Evolutionary conservation across 2,888 invertebrate species (phyloP).

Genomic region (Conistra vaccinii): DNA sequence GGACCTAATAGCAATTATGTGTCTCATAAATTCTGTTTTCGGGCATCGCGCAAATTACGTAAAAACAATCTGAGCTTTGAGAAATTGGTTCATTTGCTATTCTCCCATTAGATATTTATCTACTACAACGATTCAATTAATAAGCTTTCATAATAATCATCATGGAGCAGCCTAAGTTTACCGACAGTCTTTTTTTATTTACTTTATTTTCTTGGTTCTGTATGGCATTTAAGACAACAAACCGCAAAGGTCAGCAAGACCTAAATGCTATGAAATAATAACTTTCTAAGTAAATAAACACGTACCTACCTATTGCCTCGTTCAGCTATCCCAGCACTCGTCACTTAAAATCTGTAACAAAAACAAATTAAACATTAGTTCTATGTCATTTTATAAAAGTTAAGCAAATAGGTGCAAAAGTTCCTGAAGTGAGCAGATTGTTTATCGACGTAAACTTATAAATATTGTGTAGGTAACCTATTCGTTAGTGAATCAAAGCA

Average conservation of each 20-base stretch:
- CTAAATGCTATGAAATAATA: not conserved
- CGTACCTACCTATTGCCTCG: conserved; percentile 81
- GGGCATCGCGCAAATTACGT: not conserved
- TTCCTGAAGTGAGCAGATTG: not conserved
- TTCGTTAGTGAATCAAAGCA: not conserved
- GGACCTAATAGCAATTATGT: not conserved
- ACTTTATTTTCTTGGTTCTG: not conserved
- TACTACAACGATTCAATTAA: not conserved
- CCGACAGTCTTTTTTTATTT: not conserved
- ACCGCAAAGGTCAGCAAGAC: not conserved
- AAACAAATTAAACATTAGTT: conserved; percentile 54
- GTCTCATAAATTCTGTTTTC: not conserved
- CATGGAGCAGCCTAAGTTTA: not conserved
- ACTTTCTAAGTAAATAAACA: conserved; percentile 21
- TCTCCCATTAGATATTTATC: not conserved
- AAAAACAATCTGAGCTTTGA: not conserved
- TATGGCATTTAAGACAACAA: not conserved
- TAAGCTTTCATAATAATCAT: not conserved
- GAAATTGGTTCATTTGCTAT: not conserved
- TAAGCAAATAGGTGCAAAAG: not conserved
- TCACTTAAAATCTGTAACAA: conserved; percentile 83
- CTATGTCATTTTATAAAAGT: not conserved
- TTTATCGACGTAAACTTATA: not conserved
- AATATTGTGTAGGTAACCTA: not conserved
- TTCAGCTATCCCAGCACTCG: conserved; percentile 84